Conservation (phyloP, 1,140 invertebrate species). For the Yoshiicerus persimilis region DNA sequence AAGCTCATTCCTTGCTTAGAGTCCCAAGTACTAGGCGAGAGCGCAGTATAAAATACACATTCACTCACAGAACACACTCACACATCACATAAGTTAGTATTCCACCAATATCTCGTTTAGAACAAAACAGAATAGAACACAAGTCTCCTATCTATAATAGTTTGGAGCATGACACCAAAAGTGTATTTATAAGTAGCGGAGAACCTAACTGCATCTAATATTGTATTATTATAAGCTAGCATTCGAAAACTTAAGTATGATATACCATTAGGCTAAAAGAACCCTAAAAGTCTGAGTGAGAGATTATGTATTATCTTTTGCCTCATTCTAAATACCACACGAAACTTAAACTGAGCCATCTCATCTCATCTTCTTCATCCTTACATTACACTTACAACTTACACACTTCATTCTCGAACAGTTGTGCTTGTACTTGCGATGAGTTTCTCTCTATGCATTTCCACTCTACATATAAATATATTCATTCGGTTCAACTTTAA, state of each 20-base stretch:
- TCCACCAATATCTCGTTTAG: neutral
- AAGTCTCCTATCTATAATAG: neutral
- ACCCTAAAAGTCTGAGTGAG: slow-evolving; percentile 5
- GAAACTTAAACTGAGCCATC: neutral
- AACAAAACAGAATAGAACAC: neutral
- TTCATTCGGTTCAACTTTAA: neutral
- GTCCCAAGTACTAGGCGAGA: neutral
- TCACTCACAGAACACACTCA: neutral
- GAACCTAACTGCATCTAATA: neutral
- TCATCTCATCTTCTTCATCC: neutral
- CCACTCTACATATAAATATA: neutral
- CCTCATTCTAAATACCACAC: slow-evolving; percentile 8
- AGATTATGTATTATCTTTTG: slow-evolving; percentile 28
- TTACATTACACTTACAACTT: neutral
- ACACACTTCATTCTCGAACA: neutral
- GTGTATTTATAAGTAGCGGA: neutral
- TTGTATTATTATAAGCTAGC: no score
- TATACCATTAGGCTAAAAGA: neutral
- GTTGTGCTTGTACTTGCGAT: neutral
- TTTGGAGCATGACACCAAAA: neutral
- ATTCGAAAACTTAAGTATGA: neutral
- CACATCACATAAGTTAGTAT: neutral
- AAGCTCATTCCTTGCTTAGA: neutral
- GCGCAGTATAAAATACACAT: neutral
- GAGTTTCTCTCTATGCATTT: neutral